Conservation (phyloP, 2,797 vertebrate species). For the Pipistrellus nathusii region DNA sequence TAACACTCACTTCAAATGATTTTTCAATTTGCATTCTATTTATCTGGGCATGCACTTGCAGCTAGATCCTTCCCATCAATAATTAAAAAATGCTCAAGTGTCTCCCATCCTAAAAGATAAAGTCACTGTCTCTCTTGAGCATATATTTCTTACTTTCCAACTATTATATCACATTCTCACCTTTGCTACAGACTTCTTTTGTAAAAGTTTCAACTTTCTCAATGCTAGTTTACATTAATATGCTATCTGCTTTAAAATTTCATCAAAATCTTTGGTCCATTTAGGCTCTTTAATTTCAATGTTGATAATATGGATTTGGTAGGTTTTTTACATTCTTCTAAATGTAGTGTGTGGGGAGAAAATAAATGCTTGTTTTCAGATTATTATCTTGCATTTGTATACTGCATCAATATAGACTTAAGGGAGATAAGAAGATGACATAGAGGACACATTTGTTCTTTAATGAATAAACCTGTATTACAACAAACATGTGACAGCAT, state of each 20-base stretch:
- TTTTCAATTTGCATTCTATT: not conserved
- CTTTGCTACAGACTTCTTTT: not conserved
- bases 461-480: not conserved
- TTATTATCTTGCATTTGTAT: not conserved
- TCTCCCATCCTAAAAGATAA: not conserved
- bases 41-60: not conserved
- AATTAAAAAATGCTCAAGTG: not conserved
- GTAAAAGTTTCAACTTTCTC: not conserved
- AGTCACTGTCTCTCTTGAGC: not conserved
- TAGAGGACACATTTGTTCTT: not conserved
- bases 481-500: not conserved
- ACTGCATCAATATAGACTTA: not conserved
- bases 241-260: not conserved
- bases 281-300: not conserved
- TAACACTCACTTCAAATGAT: not conserved
- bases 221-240: not conserved
- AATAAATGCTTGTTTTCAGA: not conserved
- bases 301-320: not conserved
- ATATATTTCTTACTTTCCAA: not conserved
- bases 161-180: not conserved
- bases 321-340: not conserved
- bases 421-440: not conserved
- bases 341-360: not conserved
- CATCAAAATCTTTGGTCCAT: not conserved
- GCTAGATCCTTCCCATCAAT: not conserved